Evolutionary conservation across 1,140 invertebrate genomes (phyloP).

Genomic region (Triops longicaudatus): DNA sequence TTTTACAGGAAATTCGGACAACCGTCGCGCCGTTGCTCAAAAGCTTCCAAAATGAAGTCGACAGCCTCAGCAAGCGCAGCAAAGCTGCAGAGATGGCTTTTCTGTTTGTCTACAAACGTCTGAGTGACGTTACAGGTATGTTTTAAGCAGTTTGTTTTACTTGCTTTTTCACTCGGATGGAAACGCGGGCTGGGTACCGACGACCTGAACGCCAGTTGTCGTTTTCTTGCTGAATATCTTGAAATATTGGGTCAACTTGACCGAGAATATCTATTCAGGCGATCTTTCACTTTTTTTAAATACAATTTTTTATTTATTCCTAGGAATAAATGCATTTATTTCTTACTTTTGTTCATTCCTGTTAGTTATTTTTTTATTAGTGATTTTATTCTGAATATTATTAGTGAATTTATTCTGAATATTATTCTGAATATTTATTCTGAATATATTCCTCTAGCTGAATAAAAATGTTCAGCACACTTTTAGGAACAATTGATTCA

Average conservation of each 20-base stretch:
- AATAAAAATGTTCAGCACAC: no score
- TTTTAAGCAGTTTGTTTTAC: background rate
- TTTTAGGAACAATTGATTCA: no score
- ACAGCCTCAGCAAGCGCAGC: slow-evolving; percentile 46
- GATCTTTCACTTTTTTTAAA: no score
- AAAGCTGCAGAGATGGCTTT: slow-evolving; percentile 48
- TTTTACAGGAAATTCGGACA: slow-evolving; percentile 44
- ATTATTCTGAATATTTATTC: no score
- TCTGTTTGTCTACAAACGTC: slow-evolving; percentile 46
- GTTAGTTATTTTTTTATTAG: no score
- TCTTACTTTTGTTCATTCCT: no score
- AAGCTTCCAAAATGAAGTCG: slow-evolving; percentile 49
- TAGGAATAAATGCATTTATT: no score
- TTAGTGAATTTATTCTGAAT: no score
- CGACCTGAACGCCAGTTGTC: background rate
- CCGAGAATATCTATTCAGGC: no score
- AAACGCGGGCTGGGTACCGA: background rate
- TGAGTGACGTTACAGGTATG: slow-evolving; percentile 47
- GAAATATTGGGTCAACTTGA: background rate
- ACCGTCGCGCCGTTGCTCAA: slow-evolving; percentile 46
- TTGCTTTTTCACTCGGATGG: background rate
- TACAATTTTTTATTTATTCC: no score
- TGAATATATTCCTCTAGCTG: no score
- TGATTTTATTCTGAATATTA: no score
- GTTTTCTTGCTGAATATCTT: background rate